Evolutionary conservation across 2,113 vertebrate species (phyloP).

Genomic region (Lepus americanus): DNA sequence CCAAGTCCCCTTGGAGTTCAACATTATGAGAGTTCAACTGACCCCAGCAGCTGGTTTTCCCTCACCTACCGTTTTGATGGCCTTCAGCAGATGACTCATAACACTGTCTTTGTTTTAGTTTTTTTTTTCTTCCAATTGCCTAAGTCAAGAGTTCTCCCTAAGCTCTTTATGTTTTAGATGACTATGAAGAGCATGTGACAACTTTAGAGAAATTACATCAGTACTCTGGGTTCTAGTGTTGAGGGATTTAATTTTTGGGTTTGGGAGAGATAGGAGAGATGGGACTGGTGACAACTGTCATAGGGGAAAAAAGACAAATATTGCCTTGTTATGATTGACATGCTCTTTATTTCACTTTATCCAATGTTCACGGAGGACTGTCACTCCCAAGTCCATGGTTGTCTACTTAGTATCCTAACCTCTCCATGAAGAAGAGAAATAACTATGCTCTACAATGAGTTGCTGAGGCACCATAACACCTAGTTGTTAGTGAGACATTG

Average conservation of each 20-base stretch:
- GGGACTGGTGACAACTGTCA: background rate
- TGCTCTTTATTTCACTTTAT: background rate
- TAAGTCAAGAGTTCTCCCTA: conserved; percentile 10
- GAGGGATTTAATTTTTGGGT: background rate
- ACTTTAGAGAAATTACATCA: conserved; percentile 10
- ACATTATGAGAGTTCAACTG: conserved; percentile 76
- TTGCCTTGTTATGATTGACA: conserved; percentile 2
- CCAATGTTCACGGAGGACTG: background rate
- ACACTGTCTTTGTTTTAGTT: conserved; percentile 56
- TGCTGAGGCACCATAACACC: background rate
- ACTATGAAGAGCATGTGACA: background rate
- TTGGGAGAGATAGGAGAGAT: background rate
- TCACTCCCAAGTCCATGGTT: background rate
- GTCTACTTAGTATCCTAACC: background rate
- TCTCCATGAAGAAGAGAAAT: background rate
- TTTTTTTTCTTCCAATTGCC: background rate
- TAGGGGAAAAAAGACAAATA: conserved; percentile 1
- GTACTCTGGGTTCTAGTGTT: background rate
- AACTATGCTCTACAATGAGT: background rate
- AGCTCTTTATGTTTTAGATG: background rate
- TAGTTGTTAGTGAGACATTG: background rate
- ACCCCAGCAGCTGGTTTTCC: conserved; percentile 78
- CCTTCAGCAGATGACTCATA: conserved; percentile 71
- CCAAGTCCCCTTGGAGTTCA: conserved; percentile 72
- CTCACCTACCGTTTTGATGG: conserved; percentile 64